Percentiles rank a stretch among this genome's conserved stretches.
Evolutionary conservation across 2,888 invertebrate species (phyloP).

Genomic region (Deilephila elpenor): DNA sequence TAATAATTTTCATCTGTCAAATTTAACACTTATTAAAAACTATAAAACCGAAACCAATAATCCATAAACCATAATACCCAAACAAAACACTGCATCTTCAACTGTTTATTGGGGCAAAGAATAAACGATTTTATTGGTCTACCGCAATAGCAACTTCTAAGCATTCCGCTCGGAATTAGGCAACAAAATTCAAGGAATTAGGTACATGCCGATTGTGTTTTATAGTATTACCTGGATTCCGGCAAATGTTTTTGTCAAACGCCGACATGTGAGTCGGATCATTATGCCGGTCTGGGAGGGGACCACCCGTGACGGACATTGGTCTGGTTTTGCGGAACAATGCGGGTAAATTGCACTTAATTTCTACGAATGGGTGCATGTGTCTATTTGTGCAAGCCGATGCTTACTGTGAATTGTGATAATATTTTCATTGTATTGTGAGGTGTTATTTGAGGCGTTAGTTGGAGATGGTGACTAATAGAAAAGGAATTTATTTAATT

Average conservation of each 20-base stretch:
- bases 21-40: no score
- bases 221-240: conserved; percentile 68
- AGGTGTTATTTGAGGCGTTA: neutral
- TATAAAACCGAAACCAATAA: no score
- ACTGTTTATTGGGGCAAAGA: neutral
- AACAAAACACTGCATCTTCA: neutral
- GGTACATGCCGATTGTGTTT: conserved; percentile 48
- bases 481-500: neutral
- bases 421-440: neutral
- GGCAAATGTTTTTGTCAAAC: conserved; percentile 68
- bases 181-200: conserved; percentile 62
- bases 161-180: conserved; percentile 53
- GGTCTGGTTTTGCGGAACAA: conserved; percentile 56
- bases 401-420: neutral
- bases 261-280: conserved; percentile 66
- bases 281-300: conserved; percentile 71
- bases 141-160: conserved; percentile 55
- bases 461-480: neutral
- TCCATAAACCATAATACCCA: neutral
- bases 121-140: conserved; percentile 51
- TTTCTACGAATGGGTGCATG: conserved; percentile 31
- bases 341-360: conserved; percentile 34
- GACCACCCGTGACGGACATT: conserved; percentile 77
- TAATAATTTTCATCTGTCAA: no score
- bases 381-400: conserved; percentile 7